These are phyloP conservation scores for Pelmatolapia mariae DNA, from an alignment of 2,113 vertebrate species.

Conservation along the genomic window DNA sequence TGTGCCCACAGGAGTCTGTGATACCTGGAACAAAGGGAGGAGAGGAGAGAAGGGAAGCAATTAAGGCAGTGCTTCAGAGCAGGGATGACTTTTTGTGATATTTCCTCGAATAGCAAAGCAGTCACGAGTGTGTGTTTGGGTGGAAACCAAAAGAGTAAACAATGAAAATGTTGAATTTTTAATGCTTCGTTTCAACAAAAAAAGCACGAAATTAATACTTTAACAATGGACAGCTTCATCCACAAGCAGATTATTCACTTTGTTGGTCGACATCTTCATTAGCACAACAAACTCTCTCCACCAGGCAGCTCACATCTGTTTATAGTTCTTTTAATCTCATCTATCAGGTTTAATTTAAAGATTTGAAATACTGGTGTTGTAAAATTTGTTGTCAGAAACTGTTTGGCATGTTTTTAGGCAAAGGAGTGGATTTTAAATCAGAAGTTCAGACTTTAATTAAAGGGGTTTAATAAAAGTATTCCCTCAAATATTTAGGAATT, in stretches of 20 bases:
- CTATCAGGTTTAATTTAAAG: accelerated
- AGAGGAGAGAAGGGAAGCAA: neutral
- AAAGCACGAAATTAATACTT: neutral
- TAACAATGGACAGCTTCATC: accelerated
- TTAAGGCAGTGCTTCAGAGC: neutral
- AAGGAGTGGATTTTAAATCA: neutral
- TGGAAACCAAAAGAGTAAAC: neutral
- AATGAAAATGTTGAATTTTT: accelerated
- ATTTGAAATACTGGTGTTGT: accelerated
- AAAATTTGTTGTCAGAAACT: accelerated
- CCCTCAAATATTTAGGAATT: neutral
- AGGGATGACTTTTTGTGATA: neutral
- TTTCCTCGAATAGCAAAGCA: neutral
- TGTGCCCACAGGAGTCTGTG: conserved; percentile 44
- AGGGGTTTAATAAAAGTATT: neutral
- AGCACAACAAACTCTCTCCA: neutral
- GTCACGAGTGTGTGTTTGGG: neutral
- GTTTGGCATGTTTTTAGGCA: accelerated
- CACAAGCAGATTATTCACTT: neutral
- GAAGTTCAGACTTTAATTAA: neutral
- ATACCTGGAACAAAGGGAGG: conserved; percentile 31
- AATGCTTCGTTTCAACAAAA: neutral
- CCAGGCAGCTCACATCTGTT: neutral
- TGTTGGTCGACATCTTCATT: too few relatives aligned
- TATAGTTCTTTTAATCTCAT: neutral